Evolutionary conservation across 1,140 invertebrate species (phyloP).

Genomic region (Chironomus tepperi): DNA sequence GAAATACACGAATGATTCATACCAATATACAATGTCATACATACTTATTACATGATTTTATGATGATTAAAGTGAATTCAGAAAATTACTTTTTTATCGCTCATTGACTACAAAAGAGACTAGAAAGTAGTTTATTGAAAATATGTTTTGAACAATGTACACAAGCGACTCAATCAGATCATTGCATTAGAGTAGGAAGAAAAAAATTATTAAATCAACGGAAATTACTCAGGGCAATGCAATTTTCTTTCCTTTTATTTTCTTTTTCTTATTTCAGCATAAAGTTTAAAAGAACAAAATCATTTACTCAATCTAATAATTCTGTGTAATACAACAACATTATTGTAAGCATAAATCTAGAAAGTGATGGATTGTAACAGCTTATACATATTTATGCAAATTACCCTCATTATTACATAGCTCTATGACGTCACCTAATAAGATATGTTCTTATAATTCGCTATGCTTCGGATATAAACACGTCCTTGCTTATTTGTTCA

Average conservation of each 20-base stretch:
- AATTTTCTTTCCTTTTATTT: background rate
- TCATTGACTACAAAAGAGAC: background rate
- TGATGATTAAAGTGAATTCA: background rate
- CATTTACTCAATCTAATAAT: too few species aligned
- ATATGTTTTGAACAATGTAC: background rate
- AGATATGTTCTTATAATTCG: background rate
- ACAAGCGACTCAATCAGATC: background rate
- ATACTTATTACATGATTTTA: background rate
- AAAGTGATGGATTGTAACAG: background rate
- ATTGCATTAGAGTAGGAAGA: background rate
- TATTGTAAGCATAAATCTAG: background rate
- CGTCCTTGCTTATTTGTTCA: background rate
- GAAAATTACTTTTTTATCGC: background rate
- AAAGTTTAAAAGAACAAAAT: too few species aligned
- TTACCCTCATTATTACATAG: background rate
- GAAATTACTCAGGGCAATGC: background rate
- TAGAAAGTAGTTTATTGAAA: background rate
- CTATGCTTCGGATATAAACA: background rate
- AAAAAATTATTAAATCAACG: background rate
- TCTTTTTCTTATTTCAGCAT: background rate
- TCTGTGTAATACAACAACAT: too few species aligned
- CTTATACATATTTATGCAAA: background rate
- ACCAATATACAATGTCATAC: too few species aligned
- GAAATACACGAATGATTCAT: too few species aligned
- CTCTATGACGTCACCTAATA: background rate